A percentile compares a stretch with the other conserved stretches of the same genome.
Evolutionary conservation across 2,797 vertebrate species (phyloP).

Genomic region (Florisuga fusca): DNA sequence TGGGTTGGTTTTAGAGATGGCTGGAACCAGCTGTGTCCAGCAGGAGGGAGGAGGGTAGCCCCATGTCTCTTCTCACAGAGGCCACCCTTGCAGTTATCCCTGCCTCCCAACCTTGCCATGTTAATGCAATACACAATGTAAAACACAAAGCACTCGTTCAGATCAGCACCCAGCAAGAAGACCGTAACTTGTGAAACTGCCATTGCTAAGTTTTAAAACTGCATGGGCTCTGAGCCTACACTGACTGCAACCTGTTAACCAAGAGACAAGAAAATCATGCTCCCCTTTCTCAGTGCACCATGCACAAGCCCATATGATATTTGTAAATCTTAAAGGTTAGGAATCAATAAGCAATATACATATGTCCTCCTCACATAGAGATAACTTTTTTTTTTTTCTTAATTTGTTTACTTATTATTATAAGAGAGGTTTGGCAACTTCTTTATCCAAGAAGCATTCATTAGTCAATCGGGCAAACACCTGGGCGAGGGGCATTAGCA

Average conservation of each 20-base stretch:
- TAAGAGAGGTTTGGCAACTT: background rate
- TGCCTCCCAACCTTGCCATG: background rate
- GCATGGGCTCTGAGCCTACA: background rate
- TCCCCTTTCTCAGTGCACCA: background rate
- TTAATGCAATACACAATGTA: background rate
- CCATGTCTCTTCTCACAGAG: background rate
- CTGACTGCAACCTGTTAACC: background rate
- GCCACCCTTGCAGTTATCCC: background rate
- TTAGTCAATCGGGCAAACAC: background rate
- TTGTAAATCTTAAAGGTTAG: background rate
- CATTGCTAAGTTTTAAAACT: background rate
- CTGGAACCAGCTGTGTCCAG: background rate
- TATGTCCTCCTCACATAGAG: background rate
- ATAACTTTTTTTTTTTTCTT: background rate
- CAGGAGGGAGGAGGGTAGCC: background rate
- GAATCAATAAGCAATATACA: background rate
- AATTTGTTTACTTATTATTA: background rate
- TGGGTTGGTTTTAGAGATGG: background rate
- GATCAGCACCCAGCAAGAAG: background rate
- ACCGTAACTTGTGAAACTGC: background rate
- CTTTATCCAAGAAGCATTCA: background rate
- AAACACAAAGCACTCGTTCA: background rate
- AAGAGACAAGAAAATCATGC: background rate
- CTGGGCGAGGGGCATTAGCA: background rate
- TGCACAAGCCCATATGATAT: background rate